Percentiles rank a stretch among this genome's conserved stretches.
Evolutionary conservation across 2,113 vertebrate species (phyloP).

Genomic region (Ceratotherium simum): DNA sequence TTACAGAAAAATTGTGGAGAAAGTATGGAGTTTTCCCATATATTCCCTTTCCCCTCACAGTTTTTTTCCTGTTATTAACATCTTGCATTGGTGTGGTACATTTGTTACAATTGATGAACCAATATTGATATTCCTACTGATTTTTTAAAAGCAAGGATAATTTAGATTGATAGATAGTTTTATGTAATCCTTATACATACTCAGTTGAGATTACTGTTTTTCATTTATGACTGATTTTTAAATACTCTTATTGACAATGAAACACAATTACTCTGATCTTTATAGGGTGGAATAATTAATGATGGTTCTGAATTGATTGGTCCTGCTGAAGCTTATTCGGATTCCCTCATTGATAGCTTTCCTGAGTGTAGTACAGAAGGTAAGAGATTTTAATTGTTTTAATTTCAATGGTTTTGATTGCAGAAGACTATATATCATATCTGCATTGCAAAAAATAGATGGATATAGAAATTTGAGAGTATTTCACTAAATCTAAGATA

Average conservation of each 20-base stretch:
- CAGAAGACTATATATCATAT: neutral
- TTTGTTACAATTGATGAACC: conserved; percentile 4
- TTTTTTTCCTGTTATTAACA: neutral
- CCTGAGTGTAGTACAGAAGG: conserved; percentile 97
- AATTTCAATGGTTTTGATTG: neutral
- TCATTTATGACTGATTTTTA: neutral
- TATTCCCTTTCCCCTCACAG: neutral
- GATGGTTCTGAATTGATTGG: conserved; percentile 98
- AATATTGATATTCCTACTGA: neutral
- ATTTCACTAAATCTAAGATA: neutral
- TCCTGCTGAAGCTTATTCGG: conserved; percentile 92
- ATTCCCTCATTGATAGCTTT: conserved; percentile 92
- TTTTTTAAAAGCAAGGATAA: neutral
- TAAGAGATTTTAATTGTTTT: conserved; percentile 78
- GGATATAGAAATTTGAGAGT: neutral
- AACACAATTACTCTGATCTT: conserved; percentile 28
- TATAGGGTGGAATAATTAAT: conserved; percentile 96
- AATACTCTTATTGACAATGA: neutral
- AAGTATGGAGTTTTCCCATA: neutral
- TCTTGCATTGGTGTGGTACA: neutral
- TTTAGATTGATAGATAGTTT: neutral
- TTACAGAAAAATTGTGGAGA: conserved; percentile 7
- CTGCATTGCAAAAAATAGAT: neutral
- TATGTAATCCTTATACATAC: neutral
- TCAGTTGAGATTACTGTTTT: neutral